Base-by-base conservation (phyloP, 2,113 vertebrate genomes). In the Sander vitreus region DNA sequence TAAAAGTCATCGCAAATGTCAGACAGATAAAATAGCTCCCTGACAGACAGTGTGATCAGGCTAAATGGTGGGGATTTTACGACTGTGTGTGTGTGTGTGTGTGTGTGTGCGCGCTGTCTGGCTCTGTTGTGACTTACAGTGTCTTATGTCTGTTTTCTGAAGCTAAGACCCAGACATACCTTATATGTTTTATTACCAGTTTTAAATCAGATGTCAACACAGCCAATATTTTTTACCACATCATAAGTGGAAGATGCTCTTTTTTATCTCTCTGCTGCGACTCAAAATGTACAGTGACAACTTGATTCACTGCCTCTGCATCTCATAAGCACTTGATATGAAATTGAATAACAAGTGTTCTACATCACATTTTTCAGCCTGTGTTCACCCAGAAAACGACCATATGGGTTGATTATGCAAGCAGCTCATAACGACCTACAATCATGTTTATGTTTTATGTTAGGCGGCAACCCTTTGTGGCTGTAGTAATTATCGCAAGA, bases 1-100 rank as follows among this genome's bases (percentile, higher is more conserved):
- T 83, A 80, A 90, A 91, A 88, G 88, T 85, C 85, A 89, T 55
- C 50, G 65, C 50, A 90, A 93, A 94, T 92, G 88, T 87, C 91
- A 92, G 81, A 81, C 73, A 89, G 90, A 94, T 90, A 89, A 91
- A 90, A 84, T 30, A 69, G 80, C 86, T 89, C 53, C 47, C 64
- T 82, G 87, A 85, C 83, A 88, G 83, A 59, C 71, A 60, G 73
- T 64, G 74, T 57, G 76, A 85, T 88, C 70, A 76, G 83, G 59
- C 51, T 69, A 54, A 89, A 87, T 21, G 78, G 67, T 84, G 68
- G 66, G 66, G 76, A 71, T 83, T 85, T 80, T 74, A 70, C 78
- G 77, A 30, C n/a, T 23, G 13, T 47, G 45, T 70, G 33, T 54
- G 51, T 53, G n/a, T 69, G 33, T 59, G 62, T 27, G 58, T 64